These are phyloP conservation scores for Myoxocephalus aenaeus DNA, from an alignment of 2,797 vertebrate species.

Conservation along the genomic window DNA sequence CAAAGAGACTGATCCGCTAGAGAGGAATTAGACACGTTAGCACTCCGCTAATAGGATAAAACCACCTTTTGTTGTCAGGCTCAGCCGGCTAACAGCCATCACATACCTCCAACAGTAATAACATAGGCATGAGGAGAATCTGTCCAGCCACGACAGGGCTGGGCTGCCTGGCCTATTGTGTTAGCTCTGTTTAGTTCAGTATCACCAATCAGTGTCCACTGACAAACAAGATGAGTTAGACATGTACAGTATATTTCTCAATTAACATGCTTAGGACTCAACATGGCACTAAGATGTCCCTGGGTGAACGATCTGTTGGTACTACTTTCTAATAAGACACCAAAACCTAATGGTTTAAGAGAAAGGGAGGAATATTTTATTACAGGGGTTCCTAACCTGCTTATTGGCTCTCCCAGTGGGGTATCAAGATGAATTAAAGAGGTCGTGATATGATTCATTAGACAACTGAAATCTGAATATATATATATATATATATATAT, in stretches of 20 bases:
- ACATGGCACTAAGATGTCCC: not conserved
- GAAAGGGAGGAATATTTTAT: no score
- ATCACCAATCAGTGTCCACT: conserved; percentile 62
- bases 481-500: no score
- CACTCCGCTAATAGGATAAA: conserved; percentile 60
- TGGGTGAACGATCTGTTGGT: not conserved
- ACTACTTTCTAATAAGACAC: not conserved
- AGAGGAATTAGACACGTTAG: conserved; percentile 58
- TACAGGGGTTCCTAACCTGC: no score
- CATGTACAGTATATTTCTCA: conserved; percentile 4
- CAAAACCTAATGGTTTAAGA: no score
- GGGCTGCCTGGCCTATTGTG: conserved; percentile 54
- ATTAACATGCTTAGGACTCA: not conserved
- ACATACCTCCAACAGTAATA: conserved; percentile 64
- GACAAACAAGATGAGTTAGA: conserved; percentile 27
- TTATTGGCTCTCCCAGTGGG: no score
- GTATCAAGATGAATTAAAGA: no score
- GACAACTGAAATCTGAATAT: no score
- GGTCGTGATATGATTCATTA: no score
- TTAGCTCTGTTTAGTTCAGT: conserved; percentile 58
- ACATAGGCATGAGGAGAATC: conserved; percentile 68
- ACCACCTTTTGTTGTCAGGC: conserved; percentile 66
- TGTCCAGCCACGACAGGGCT: conserved; percentile 44
- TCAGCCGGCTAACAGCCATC: conserved; percentile 47
- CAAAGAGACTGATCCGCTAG: conserved; percentile 28